A percentile compares a stretch with the other conserved stretches of the same genome.
These are phyloP conservation scores for Adelphocoris suturalis DNA, from an alignment of 2,888 invertebrate genomes.

Conservation along the genomic window DNA sequence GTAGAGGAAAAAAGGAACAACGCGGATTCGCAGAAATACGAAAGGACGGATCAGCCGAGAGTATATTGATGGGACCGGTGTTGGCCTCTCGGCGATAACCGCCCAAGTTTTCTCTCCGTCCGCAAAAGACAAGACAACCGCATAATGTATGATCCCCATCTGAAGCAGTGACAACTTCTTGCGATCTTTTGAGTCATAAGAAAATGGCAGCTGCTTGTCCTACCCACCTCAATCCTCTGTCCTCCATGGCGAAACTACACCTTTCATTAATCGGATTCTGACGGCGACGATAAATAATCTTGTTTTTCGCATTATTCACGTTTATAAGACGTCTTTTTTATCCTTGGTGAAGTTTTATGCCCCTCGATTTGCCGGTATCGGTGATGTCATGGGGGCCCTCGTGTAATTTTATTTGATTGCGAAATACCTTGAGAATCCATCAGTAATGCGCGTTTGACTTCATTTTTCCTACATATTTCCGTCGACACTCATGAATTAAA, in stretches of 20 bases:
- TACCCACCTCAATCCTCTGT: slow-evolving; percentile 50
- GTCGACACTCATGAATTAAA: slow-evolving; percentile 20
- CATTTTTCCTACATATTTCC: background rate
- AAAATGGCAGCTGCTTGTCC: slow-evolving; percentile 66
- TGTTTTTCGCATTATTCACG: slow-evolving; percentile 64
- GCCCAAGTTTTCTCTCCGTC: slow-evolving; percentile 30
- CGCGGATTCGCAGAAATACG: background rate
- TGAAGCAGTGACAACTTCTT: slow-evolving; percentile 59
- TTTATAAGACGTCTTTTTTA: slow-evolving; percentile 51
- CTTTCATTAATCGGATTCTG: slow-evolving; percentile 65
- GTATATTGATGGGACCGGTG: slow-evolving; percentile 52
- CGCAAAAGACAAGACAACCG: slow-evolving; percentile 59
- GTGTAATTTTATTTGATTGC: slow-evolving; percentile 30
- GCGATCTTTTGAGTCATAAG: slow-evolving; percentile 66
- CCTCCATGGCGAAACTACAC: slow-evolving; percentile 49
- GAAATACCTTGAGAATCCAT: slow-evolving; percentile 7
- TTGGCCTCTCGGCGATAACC: slow-evolving; percentile 58
- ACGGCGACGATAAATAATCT: slow-evolving; percentile 60
- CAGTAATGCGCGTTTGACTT: slow-evolving; percentile 14
- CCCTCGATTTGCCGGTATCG: background rate
- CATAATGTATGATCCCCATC: slow-evolving; percentile 60
- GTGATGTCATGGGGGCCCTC: slow-evolving; percentile 23
- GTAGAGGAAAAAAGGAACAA: background rate
- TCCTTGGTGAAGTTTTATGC: slow-evolving; percentile 26
- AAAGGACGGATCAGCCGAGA: slow-evolving; percentile 20